Evolutionary conservation across 2,888 invertebrate genomes (phyloP).

Genomic region (Yponomeuta malinellus): DNA sequence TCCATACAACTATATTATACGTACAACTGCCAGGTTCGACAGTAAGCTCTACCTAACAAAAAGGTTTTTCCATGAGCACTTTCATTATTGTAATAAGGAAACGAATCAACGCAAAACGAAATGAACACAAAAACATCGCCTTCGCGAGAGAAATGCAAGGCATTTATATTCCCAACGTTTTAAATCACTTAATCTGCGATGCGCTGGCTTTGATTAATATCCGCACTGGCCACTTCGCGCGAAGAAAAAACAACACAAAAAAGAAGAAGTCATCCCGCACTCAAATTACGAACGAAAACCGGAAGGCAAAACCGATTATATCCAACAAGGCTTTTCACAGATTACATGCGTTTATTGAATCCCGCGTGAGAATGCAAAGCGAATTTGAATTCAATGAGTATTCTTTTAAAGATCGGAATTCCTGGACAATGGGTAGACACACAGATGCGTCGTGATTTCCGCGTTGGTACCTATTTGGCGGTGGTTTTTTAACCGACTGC

Average conservation of each 20-base stretch:
- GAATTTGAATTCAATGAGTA: slow-evolving; percentile 7
- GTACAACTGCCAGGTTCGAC: too few relatives aligned
- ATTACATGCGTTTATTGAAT: background rate
- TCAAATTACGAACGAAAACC: background rate
- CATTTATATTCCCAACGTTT: background rate
- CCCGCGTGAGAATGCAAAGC: background rate
- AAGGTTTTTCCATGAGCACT: too few relatives aligned
- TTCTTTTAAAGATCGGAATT: background rate
- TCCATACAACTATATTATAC: too few relatives aligned
- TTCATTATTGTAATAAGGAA: background rate
- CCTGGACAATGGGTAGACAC: background rate
- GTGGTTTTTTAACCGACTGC: background rate
- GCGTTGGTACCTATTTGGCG: background rate
- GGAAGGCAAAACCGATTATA: background rate
- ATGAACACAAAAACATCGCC: background rate
- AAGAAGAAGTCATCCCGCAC: slow-evolving; percentile 2
- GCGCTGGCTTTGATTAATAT: background rate
- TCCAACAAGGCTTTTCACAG: slow-evolving; percentile 6
- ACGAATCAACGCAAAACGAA: background rate
- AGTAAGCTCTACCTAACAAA: too few relatives aligned
- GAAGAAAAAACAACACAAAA: background rate
- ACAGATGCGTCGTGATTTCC: slow-evolving; percentile 9
- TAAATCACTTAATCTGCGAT: background rate
- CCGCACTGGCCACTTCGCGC: background rate
- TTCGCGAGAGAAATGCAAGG: background rate